These are phyloP conservation scores for Pachyuromys duprasi DNA, from an alignment of 2,797 vertebrate species.

Conservation along the genomic window DNA sequence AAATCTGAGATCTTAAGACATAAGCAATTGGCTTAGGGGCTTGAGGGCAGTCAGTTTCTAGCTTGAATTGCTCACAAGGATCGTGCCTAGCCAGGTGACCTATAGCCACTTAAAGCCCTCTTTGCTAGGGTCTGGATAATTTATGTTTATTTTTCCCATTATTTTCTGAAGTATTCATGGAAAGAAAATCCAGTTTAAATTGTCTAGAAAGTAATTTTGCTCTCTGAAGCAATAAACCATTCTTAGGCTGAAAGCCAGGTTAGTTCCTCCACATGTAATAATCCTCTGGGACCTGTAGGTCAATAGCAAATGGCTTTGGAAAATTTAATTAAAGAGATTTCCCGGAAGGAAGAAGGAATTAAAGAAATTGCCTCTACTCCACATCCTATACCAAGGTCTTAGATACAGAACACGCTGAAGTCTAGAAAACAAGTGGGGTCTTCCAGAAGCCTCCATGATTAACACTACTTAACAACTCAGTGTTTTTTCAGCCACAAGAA, in stretches of 20 bases:
- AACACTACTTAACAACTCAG: neutral
- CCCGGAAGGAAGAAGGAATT: slow-evolving; percentile 74
- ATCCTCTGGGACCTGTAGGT: slow-evolving; percentile 73
- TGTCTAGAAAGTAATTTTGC: slow-evolving; percentile 83
- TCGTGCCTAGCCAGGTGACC: slow-evolving; percentile 31
- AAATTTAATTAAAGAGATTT: slow-evolving; percentile 84
- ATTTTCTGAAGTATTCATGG: slow-evolving; percentile 74
- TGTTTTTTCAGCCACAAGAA: neutral
- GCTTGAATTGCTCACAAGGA: slow-evolving; percentile 49
- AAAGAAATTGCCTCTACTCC: slow-evolving; percentile 57
- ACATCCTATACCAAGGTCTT: slow-evolving; percentile 50
- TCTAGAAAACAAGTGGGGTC: slow-evolving; percentile 2
- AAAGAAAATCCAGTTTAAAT: slow-evolving; percentile 81
- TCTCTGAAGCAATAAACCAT: slow-evolving; percentile 82
- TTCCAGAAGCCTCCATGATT: slow-evolving; percentile 36
- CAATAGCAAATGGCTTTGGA: slow-evolving; percentile 77
- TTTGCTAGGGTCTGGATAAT: slow-evolving; percentile 68
- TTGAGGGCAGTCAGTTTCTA: neutral
- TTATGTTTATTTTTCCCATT: slow-evolving; percentile 56
- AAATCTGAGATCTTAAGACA: neutral
- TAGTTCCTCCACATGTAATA: slow-evolving; percentile 72
- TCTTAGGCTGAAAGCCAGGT: slow-evolving; percentile 69
- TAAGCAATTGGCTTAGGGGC: neutral
- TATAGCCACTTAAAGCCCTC: slow-evolving; percentile 61
- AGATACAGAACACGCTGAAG: slow-evolving; percentile 15